Conservation (phyloP, 2,888 invertebrate species). For the Chloroclystis v-ata region DNA sequence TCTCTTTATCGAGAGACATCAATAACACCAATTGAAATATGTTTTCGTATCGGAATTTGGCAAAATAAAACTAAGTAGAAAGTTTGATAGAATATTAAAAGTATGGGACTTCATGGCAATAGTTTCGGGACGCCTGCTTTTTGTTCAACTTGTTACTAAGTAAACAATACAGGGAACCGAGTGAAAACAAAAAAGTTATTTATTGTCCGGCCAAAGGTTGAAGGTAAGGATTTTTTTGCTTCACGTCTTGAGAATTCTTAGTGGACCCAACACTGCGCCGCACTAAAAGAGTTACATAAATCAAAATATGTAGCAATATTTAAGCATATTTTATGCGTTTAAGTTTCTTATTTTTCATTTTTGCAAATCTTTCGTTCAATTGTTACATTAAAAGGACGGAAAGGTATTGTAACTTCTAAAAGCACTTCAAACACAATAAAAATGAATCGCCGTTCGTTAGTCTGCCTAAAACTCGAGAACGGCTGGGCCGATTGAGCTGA, state of each 20-base stretch:
- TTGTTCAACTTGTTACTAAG: constrained; percentile 32
- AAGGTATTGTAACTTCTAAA: too few relatives aligned
- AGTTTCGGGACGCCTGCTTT: constrained; percentile 25
- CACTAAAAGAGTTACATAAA: constrained; percentile 1
- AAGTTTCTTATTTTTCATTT: too few relatives aligned
- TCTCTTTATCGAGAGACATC: not conserved
- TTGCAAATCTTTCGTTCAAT: too few relatives aligned
- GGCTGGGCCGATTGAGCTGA: too few relatives aligned
- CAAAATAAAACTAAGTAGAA: too few relatives aligned
- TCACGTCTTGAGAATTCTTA: not conserved
- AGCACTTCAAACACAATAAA: too few relatives aligned
- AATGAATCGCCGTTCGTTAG: too few relatives aligned
- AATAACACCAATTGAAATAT: too few relatives aligned
- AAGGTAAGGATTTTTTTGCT: constrained; percentile 34
- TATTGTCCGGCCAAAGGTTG: constrained; percentile 43
- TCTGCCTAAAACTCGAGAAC: too few relatives aligned
- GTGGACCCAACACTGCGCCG: not conserved
- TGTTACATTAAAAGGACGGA: too few relatives aligned
- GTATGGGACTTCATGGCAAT: constrained; percentile 34
- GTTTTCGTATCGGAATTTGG: too few relatives aligned
- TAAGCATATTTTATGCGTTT: too few relatives aligned
- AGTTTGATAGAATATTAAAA: constrained; percentile 2
- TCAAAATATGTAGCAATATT: not conserved
- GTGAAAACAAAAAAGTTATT: constrained; percentile 36
- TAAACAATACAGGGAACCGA: constrained; percentile 40